phyloP scores from a whole-genome alignment of 2,797 vertebrate species.

The Poecile montanus region DNA sequence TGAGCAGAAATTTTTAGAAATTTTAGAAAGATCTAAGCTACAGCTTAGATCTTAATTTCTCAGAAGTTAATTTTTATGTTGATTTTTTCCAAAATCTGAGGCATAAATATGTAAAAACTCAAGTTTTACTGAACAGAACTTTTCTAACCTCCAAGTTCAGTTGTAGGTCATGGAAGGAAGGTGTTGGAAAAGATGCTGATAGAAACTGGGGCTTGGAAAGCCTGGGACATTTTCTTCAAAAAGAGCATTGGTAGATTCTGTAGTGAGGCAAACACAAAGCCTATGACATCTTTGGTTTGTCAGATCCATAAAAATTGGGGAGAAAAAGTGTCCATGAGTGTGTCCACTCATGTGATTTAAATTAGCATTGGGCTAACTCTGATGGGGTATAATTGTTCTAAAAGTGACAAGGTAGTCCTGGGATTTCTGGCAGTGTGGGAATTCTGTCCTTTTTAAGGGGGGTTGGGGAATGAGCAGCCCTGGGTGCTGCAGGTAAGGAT shows the following conservation, averaged over 20 bases:
- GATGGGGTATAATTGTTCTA: neutral
- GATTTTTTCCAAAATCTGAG: neutral
- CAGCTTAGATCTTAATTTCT: neutral
- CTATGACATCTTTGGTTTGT: fast-evolving
- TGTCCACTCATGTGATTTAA: neutral
- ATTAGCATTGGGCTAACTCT: fast-evolving
- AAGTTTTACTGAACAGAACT: neutral
- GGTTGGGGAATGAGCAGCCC: neutral
- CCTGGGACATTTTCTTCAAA: neutral
- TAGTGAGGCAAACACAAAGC: neutral
- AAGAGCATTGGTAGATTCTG: neutral
- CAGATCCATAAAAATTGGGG: neutral
- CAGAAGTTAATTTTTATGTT: neutral
- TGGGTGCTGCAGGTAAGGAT: neutral
- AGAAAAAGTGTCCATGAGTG: neutral
- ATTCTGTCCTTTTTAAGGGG: neutral
- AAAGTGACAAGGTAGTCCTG: fast-evolving
- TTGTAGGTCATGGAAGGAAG: neutral
- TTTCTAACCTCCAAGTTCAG: neutral
- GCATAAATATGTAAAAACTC: neutral
- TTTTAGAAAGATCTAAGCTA: too few species aligned
- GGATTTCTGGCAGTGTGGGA: neutral
- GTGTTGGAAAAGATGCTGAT: neutral
- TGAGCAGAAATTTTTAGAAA: neutral
- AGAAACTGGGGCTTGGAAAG: neutral